A percentile compares a stretch with the other conserved stretches of the same genome.
These are phyloP conservation scores for Caenorhabditis uteleia DNA, from an alignment of 2,888 invertebrate genomes.

Conservation along the genomic window DNA sequence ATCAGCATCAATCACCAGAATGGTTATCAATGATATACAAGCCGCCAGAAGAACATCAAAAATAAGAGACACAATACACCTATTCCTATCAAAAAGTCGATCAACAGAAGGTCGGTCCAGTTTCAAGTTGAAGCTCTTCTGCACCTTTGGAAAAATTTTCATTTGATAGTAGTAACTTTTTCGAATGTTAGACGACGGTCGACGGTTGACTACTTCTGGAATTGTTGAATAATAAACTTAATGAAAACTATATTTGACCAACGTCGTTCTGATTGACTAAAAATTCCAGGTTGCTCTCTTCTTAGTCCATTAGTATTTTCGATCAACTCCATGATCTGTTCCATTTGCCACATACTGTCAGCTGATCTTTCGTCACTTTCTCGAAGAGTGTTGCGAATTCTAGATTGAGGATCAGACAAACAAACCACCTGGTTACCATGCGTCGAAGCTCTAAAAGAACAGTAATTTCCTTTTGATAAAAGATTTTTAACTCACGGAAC, in stretches of 20 bases:
- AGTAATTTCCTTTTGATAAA: background rate
- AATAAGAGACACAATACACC: conserved; percentile 82
- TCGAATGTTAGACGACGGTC: conserved; percentile 46
- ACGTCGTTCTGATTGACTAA: conserved; percentile 2
- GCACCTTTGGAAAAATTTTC: conserved; percentile 56
- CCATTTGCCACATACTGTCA: conserved; percentile 35
- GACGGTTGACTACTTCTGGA: background rate
- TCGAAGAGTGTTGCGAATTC: conserved; percentile 17
- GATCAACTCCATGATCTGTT: conserved; percentile 31
- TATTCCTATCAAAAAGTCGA: conserved; percentile 87
- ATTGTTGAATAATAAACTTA: too few relatives aligned
- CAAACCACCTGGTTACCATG: conserved; percentile 28
- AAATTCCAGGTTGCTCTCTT: background rate
- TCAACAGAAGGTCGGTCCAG: conserved; percentile 90
- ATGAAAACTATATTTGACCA: conserved; percentile 3
- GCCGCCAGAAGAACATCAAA: conserved; percentile 84
- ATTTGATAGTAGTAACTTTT: conserved; percentile 65
- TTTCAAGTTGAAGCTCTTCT: conserved; percentile 73
- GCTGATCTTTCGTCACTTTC: conserved; percentile 17
- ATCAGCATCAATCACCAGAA: conserved; percentile 72
- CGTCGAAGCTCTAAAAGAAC: too few relatives aligned
- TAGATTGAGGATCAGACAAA: conserved; percentile 20
- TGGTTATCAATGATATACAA: conserved; percentile 80
- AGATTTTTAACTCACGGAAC: conserved; percentile 8
- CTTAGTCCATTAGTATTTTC: conserved; percentile 11